Base-by-base conservation (phyloP, 2,797 vertebrate species). In the Tiaroga cobitis region DNA sequence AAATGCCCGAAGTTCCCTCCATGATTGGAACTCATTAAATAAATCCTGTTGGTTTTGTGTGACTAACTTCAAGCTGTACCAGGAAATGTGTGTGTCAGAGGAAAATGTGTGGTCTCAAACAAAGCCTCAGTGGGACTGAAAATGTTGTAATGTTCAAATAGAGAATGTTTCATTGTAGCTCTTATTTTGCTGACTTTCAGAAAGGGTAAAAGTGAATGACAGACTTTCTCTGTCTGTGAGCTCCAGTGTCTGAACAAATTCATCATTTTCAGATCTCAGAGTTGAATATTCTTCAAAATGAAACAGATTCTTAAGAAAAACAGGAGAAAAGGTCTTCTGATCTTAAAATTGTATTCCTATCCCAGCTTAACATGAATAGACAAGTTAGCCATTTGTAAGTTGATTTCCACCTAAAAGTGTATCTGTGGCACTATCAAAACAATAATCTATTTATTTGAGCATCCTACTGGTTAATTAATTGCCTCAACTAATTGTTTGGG, bases 1-100 rank as follows among this genome's bases (percentile, higher is more conserved):
- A 83, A 85, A 80, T 67, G 39, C 46, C 19, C 21, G 9, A 16
- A 46, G 75, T 54, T 88, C 82, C 74, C 61, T 56, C 49, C 21
- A 63, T 39, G 63, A 78, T 21, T 29, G 19, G 37, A 65, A 63
- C 37, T 86, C 72, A 74, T 81, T 85, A 74, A 80, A 83, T 85
- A 18, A 67, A 74, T 43, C 65, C 32, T 2, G 41, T 69, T 83
- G 34, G 82, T 85, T 83, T 80, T 80, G 67, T 78, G 46, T 37
- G 59, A 49, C 77, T 74, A 49, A 54, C 49, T 78, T 9, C 43
- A 59, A 77, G 70, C 56, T 70, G 19, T 72, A 29, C n/a, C 13
- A 68, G 46, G 56, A 49, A 7, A 11, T 34, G 11, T 54, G 46
- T 56, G 13, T 61, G 39, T 70, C 49, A 59, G 54, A 69, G 26